Evolutionary conservation across 2,888 invertebrate genomes (phyloP).

Genomic region (Chloroclysta siterata): DNA sequence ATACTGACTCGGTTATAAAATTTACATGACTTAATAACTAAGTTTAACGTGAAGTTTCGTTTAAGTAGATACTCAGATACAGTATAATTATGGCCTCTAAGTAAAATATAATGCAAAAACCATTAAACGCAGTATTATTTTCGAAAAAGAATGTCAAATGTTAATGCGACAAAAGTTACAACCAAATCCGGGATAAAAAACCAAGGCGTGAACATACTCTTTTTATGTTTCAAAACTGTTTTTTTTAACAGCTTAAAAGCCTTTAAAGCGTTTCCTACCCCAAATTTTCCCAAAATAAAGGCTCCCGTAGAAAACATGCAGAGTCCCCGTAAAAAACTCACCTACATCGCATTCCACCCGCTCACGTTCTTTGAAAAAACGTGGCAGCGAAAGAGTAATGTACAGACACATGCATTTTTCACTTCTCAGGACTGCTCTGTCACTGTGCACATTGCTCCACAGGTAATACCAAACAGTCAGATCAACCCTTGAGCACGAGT

Average conservation of each 20-base stretch:
- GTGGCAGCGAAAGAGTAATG: conserved; percentile 56
- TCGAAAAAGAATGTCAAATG: no score
- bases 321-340: conserved; percentile 37
- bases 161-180: neutral
- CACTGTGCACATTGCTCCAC: conserved; percentile 46
- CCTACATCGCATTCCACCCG: conserved; percentile 35
- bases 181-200: neutral
- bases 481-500: neutral
- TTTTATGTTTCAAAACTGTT: neutral
- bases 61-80: no score
- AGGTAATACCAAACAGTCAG: conserved; percentile 18
- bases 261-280: conserved; percentile 1
- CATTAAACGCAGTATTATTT: no score
- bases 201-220: neutral
- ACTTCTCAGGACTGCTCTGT: conserved; percentile 50
- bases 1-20: no score
- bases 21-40: no score
- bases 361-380: conserved; percentile 49
- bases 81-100: no score
- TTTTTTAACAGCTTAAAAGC: conserved; percentile 2
- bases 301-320: conserved; percentile 25
- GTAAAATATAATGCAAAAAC: no score
- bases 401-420: conserved; percentile 58
- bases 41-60: no score
- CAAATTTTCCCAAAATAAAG: conserved; percentile 11